Evolutionary conservation across 2,797 vertebrate genomes (phyloP), one percentile per base, ranked within the genome.

Genomic region (Clarias fuscus): DNA sequence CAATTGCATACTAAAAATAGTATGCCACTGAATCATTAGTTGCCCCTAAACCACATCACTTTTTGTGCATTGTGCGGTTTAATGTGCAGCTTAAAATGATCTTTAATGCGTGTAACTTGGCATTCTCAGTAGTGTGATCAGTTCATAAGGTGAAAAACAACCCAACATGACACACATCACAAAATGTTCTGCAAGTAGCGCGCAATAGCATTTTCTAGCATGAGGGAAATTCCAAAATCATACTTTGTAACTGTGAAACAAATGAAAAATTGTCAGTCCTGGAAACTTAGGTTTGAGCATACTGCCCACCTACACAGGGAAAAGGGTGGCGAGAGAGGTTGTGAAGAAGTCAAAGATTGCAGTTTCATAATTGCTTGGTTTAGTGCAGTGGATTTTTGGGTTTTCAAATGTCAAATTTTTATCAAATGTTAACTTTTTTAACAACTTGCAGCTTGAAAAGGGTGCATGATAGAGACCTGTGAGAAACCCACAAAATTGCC

Each of bases 331-430:
- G 61, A 43, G 37, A 64, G 14, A 48, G 61, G 22, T 65, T 14
- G 8, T 64, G 22, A 78, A 59, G 27, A 79, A 80, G 14, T 37
- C 30, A 43, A 40, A 24, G 20, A 40, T 61, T 22, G 33, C 4
- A 78, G 58, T 79, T 61, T 79, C 58, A 24, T 22, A 80, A 64
- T n/a, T 62, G 77, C 59, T 40, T 43, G 59, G 59, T 80, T 13
- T 80, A 64, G 5, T 64, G 77, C 24, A 40, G 30, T 64, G 40
- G 14, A 80, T 64, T 40, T 13, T n/a, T 64, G 22, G 7, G 59
- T 3, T 40, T 64, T 64, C 37, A 80, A n/a, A 40, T 64, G 77
- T 80, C 22, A 80, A 64, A 80, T 17, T 80, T 56, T 37, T 4
- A 17, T 43, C 8, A 80, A 40, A 40, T n/a, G 18, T 33, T 40